Conservation (phyloP, 2,113 vertebrate species). For the Manacus vitellinus region DNA sequence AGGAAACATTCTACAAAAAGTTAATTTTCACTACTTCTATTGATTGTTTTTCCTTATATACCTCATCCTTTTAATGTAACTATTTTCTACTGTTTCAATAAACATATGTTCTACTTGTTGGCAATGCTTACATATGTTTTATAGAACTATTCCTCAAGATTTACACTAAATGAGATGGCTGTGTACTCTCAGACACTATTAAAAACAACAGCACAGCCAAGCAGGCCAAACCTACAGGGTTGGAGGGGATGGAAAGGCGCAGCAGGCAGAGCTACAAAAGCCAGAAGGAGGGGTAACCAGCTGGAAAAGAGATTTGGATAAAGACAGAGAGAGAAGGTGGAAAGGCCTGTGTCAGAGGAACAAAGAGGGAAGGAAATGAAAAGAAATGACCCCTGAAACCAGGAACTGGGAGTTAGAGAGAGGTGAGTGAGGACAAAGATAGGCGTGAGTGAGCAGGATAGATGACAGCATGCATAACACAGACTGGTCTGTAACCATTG, state of each 20-base stretch:
- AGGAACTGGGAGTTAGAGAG: neutral
- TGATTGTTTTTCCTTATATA: neutral
- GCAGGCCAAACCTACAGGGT: neutral
- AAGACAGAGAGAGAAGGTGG: neutral
- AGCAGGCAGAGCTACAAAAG: neutral
- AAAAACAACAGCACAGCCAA: neutral
- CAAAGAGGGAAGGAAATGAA: neutral
- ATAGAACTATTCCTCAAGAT: neutral
- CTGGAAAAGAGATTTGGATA: neutral
- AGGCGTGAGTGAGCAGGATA: neutral
- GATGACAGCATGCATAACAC: neutral
- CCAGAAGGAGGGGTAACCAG: neutral
- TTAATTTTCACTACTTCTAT: neutral
- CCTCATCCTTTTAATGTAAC: neutral
- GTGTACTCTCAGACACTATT: neutral
- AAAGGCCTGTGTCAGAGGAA: neutral
- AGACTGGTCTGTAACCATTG: neutral
- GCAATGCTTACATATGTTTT: rapidly evolving
- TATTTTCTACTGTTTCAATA: neutral
- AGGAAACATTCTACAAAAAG: neutral
- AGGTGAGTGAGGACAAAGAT: rapidly evolving
- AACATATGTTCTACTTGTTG: neutral
- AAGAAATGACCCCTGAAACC: neutral
- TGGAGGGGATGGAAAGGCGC: neutral
- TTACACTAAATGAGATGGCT: neutral